phyloP scores from a whole-genome alignment of 2,113 vertebrate species.

The Aplodontia rufa region DNA sequence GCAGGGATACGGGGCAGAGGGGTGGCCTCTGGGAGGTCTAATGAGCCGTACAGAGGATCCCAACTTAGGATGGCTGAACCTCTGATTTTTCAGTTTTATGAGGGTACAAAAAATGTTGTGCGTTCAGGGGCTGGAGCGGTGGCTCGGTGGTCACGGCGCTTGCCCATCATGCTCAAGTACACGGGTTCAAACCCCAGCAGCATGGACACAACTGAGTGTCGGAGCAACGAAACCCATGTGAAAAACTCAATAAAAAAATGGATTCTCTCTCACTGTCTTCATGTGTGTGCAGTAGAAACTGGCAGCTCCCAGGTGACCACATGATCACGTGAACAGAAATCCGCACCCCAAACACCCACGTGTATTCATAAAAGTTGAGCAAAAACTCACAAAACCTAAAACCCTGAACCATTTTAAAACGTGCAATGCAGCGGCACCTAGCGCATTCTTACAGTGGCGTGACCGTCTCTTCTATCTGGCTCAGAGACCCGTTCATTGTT shows the following conservation, averaged over 20 bases:
- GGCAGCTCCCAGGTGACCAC: neutral
- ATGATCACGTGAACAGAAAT: neutral
- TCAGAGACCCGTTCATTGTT: neutral
- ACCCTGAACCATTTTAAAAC: neutral
- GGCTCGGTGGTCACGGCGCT: no score
- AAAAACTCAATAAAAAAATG: no score
- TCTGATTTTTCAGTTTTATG: neutral
- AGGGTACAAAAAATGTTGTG: neutral
- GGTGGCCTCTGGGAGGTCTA: accelerated
- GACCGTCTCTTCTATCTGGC: neutral
- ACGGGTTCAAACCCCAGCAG: no score
- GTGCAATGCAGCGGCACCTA: neutral
- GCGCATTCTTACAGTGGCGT: neutral
- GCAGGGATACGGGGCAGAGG: neutral
- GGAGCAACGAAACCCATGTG: no score
- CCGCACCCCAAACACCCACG: neutral
- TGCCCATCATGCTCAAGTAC: no score
- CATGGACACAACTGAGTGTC: no score
- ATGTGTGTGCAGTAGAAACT: neutral
- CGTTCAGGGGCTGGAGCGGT: no score
- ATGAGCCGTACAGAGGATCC: no score
- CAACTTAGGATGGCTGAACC: neutral
- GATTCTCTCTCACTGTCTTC: no score
- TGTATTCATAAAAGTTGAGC: neutral
- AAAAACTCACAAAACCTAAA: neutral